phyloP scores from a whole-genome alignment of 2,797 vertebrate genomes.

The Acrocephalus scirpaceus region DNA sequence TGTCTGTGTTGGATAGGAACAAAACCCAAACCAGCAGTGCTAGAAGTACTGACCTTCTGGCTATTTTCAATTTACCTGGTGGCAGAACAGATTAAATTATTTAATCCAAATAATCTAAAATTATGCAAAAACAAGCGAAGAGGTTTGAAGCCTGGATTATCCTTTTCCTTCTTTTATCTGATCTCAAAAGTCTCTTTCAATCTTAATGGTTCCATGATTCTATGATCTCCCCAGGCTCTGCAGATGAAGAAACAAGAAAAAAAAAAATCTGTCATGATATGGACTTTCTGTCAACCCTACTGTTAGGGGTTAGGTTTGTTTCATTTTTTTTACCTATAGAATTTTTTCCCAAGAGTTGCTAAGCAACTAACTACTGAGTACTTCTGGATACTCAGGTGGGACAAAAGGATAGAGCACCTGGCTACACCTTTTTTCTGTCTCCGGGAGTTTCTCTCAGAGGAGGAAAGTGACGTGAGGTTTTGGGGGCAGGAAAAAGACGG shows the following conservation, averaged over 20 bases:
- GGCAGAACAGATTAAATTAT: not conserved
- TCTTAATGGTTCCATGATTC: not conserved
- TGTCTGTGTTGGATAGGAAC: not conserved
- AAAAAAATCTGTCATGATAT: not conserved
- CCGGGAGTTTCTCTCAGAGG: too few species aligned
- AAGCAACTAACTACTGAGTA: too few species aligned
- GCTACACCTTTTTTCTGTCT: too few species aligned
- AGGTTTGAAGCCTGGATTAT: not conserved
- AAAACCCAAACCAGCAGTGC: not conserved
- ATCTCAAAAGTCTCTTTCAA: not conserved
- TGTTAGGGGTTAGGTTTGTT: too few species aligned
- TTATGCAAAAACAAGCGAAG: not conserved
- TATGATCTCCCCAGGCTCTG: not conserved
- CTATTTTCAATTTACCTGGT: not conserved
- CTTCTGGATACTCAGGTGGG: too few species aligned
- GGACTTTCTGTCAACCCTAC: not conserved
- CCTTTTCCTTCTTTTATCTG: not conserved
- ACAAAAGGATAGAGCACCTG: too few species aligned
- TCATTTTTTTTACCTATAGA: too few species aligned
- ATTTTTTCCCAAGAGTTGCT: too few species aligned
- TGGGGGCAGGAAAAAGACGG: too few species aligned
- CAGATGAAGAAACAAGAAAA: not conserved
- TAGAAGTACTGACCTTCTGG: not conserved
- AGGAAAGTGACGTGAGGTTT: too few species aligned
- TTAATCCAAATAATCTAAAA: not conserved